Evolutionary conservation across 2,797 vertebrate genomes (phyloP), one percentile per base, ranked within the genome.

Genomic region (Dendrocincla tyrannina): DNA sequence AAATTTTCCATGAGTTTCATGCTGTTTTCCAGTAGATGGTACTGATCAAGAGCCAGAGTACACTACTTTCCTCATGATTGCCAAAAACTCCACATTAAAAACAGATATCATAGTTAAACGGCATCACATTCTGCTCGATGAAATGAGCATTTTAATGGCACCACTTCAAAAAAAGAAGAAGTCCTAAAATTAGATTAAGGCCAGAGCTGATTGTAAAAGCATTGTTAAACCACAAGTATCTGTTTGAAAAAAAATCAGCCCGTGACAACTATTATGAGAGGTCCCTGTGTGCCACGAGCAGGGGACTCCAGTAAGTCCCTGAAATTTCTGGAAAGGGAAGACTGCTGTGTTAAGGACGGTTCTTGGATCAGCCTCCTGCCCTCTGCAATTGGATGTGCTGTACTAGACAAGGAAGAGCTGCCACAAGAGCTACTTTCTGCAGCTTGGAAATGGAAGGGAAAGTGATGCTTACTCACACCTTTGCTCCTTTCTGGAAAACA

Each of bases 101-200:
- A 58, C 96, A 97, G 97, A 95, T 85, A 91, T 97, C 84, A 85
- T 41, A 92, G 93, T 96, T 93, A 95, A 96, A 95, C 69, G 95
- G 86, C 96, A 95, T 97, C 97, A 93, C 88, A 97, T 97, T 97
- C 91, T 90, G 50, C 77, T 96, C 2, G 25, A 96, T 83, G 92
- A 97, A 97, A 96, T 68, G 79, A 88, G 81, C 56, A 70, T 93
- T 97, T 93, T 94, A 97, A 95, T 97, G 94, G 95, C 94, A 95
- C 74, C 94, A 90, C 91, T 96, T 96, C 88, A 96, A 94, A 95
- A 95, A 88, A 95, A 90, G 32, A 79, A 74, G 49, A 44, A 56
- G 50, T 95, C 91, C 95, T 97, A 97, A 97, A 96, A 97, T 93
- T 67, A 97, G 95, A 97, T 97, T 97, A 96, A 96, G 96, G 94